These are phyloP conservation scores for Drosophila persimilis DNA, from an alignment of 1,140 invertebrate species.

Conservation along the genomic window DNA sequence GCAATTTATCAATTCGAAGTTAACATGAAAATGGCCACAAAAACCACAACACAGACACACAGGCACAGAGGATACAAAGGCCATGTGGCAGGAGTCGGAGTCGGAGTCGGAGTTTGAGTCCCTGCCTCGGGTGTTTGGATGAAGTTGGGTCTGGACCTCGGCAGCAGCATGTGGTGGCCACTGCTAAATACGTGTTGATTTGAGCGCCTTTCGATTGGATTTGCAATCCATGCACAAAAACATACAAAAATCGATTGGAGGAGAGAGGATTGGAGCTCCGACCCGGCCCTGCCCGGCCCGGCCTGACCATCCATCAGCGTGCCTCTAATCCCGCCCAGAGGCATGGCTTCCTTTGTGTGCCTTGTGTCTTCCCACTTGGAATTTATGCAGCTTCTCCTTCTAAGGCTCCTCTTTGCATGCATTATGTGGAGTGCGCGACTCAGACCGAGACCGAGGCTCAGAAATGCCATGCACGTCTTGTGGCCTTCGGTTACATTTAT, in stretches of 20 bases:
- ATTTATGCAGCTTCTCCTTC: slow-evolving; percentile 66
- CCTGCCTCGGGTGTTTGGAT: slow-evolving; percentile 31
- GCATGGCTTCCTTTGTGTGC: slow-evolving; percentile 38
- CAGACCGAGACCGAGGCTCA: slow-evolving; percentile 34
- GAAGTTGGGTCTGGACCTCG: slow-evolving; percentile 6
- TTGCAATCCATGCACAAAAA: slow-evolving; percentile 21
- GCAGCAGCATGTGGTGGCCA: slow-evolving; percentile 46
- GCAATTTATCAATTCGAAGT: slow-evolving; percentile 72
- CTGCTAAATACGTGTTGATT: slow-evolving; percentile 79
- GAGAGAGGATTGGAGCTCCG: no score
- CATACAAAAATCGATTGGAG: slow-evolving; percentile 31
- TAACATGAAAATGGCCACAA: slow-evolving; percentile 63
- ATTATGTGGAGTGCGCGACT: slow-evolving; percentile 37
- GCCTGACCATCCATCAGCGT: slow-evolving; percentile 40
- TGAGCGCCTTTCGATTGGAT: slow-evolving; percentile 66
- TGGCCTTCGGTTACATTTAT: slow-evolving; percentile 76
- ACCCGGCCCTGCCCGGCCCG: not conserved
- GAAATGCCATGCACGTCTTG: slow-evolving; percentile 67
- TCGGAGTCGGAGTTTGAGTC: slow-evolving; percentile 1
- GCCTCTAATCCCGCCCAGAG: slow-evolving; percentile 64
- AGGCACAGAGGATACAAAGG: slow-evolving; percentile 4
- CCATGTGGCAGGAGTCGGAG: slow-evolving; percentile 1
- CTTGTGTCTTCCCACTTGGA: slow-evolving; percentile 25
- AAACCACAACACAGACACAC: slow-evolving; percentile 50
- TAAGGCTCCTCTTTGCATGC: slow-evolving; percentile 59